phyloP scores from a whole-genome alignment of 2,888 invertebrate species.

The Mythimna vitellina region DNA sequence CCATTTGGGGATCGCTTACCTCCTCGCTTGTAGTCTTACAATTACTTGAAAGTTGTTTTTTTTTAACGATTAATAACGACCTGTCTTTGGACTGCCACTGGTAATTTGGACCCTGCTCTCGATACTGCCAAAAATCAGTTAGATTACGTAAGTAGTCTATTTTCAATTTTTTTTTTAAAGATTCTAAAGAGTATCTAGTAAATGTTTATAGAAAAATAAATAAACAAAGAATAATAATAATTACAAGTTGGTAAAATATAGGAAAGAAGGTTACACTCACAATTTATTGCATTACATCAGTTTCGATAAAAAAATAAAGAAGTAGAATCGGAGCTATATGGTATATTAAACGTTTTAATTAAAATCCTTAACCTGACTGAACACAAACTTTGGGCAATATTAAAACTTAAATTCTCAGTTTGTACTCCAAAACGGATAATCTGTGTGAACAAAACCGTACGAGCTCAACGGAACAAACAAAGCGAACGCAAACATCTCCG shows the following conservation, averaged over 20 bases:
- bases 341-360: neutral
- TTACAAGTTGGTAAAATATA: too few species aligned
- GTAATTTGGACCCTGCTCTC: too few species aligned
- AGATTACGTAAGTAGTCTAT: too few species aligned
- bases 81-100: too few species aligned
- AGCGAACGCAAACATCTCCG: constrained; percentile 42
- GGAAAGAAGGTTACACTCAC: too few species aligned
- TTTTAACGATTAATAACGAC: neutral
- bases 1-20: constrained; percentile 31
- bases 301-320: neutral
- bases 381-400: constrained; percentile 2
- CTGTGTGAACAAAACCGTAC: constrained; percentile 21
- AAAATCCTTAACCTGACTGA: neutral
- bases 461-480: constrained; percentile 30
- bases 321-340: neutral
- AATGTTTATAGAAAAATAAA: neutral
- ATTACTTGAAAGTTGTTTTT: neutral
- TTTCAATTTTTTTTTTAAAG: neutral
- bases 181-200: too few species aligned
- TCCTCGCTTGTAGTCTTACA: constrained; percentile 14
- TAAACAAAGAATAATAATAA: too few species aligned
- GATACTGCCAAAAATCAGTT: too few species aligned
- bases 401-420: constrained; percentile 2
- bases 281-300: neutral
- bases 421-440: constrained; percentile 14